phyloP scores from a whole-genome alignment of 2,797 vertebrate genomes.

The Microchirus variegatus region DNA sequence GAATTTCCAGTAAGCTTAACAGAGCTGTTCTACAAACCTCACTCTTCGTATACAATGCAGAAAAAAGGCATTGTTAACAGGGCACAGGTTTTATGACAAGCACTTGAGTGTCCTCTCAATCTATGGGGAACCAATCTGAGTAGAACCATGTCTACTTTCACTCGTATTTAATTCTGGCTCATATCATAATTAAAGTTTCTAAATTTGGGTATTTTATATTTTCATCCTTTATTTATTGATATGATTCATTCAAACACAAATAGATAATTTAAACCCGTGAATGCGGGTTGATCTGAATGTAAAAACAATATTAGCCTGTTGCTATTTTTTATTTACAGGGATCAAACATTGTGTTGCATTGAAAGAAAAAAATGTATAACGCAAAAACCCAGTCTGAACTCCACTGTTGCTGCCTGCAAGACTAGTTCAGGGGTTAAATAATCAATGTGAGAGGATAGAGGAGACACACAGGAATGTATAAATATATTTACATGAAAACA shows the following conservation, averaged over 20 bases:
- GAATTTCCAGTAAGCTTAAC: constrained; percentile 64
- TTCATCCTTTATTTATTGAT: constrained; percentile 81
- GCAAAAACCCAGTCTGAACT: constrained; percentile 77
- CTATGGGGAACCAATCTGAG: constrained; percentile 70
- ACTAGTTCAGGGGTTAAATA: constrained; percentile 80
- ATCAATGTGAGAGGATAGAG: constrained; percentile 81
- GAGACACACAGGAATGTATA: constrained; percentile 86
- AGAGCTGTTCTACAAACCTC: constrained; percentile 71
- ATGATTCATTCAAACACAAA: constrained; percentile 80
- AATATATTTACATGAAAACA: constrained; percentile 76
- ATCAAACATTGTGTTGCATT: constrained; percentile 83
- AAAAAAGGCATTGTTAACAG: constrained; percentile 62
- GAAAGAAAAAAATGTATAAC: constrained; percentile 81
- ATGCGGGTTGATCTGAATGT: constrained; percentile 86
- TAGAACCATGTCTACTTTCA: constrained; percentile 65
- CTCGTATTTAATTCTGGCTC: constrained; percentile 73
- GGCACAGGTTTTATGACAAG: constrained; percentile 67
- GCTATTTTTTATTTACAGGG: constrained; percentile 83
- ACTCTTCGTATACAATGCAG: constrained; percentile 66
- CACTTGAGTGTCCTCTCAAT: constrained; percentile 74
- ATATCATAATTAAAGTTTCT: constrained; percentile 76
- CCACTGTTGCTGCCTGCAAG: constrained; percentile 74
- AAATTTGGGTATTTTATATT: constrained; percentile 80
- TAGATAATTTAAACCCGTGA: constrained; percentile 84
- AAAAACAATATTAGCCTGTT: constrained; percentile 82